These are phyloP conservation scores for Luscinia luscinia DNA, from an alignment of 2,797 vertebrate genomes.

Conservation along the genomic window DNA sequence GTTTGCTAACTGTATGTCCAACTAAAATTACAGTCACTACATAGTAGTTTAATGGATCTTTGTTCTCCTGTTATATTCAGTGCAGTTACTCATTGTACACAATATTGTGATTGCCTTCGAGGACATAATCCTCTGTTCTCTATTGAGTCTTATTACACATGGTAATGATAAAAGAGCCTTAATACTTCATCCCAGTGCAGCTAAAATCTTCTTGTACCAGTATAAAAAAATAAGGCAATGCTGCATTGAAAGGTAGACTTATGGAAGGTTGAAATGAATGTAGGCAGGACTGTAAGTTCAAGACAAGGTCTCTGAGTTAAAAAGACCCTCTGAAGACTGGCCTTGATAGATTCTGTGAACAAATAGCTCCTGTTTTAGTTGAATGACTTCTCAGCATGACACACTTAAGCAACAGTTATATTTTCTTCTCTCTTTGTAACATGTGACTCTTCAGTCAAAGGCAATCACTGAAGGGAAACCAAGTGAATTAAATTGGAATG, in stretches of 20 bases:
- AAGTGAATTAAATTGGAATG: conserved; percentile 63
- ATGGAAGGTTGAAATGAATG: background rate
- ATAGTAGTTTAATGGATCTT: background rate
- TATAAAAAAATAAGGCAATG: background rate
- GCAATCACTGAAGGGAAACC: conserved; percentile 60
- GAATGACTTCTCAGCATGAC: conserved; percentile 57
- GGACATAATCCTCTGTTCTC: background rate
- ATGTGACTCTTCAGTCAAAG: conserved; percentile 71
- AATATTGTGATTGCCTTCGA: background rate
- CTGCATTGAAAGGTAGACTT: background rate
- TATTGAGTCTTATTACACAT: background rate
- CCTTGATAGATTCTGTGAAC: conserved; percentile 34
- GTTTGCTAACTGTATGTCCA: background rate
- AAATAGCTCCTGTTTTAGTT: conserved; percentile 62
- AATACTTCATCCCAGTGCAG: background rate
- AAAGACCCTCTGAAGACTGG: conserved; percentile 19
- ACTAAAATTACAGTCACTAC: background rate
- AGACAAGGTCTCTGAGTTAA: background rate
- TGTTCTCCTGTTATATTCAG: background rate
- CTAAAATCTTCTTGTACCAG: background rate
- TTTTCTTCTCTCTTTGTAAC: conserved; percentile 61
- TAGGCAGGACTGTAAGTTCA: background rate
- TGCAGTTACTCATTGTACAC: background rate
- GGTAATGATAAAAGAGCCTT: background rate
- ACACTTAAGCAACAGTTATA: conserved; percentile 44